Conservation (phyloP, 2,113 vertebrate species). For the Epinephelus moara region DNA sequence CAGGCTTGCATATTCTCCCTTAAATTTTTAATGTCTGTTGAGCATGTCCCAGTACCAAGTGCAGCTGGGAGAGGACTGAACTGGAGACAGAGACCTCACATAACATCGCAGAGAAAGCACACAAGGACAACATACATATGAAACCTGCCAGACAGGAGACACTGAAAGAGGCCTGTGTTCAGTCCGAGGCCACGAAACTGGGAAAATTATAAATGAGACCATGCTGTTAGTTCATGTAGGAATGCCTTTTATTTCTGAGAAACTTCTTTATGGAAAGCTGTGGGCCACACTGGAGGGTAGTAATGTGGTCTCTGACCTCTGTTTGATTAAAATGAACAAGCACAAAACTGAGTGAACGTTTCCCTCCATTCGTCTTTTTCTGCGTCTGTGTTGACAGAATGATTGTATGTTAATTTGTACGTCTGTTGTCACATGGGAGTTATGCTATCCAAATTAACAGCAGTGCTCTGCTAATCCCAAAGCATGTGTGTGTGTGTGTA, state of each 20-base stretch:
- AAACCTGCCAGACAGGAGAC: constrained; percentile 34
- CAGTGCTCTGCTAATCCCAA: constrained; percentile 39
- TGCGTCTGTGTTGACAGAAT: constrained; percentile 63
- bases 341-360: constrained; percentile 48
- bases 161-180: constrained; percentile 17
- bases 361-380: constrained; percentile 57
- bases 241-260: constrained; percentile 37
- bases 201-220: constrained; percentile 6
- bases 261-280: constrained; percentile 11
- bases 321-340: constrained; percentile 41
- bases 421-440: constrained; percentile 60
- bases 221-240: constrained; percentile 19
- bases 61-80: constrained; percentile 39
- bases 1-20: constrained; percentile 71
- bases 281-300: constrained; percentile 22
- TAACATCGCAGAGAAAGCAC: constrained; percentile 20
- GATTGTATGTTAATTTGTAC: constrained; percentile 62
- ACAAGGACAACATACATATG: constrained; percentile 34
- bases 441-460: constrained; percentile 55
- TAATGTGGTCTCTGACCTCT: constrained; percentile 39
- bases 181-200: constrained; percentile 6
- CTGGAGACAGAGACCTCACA: constrained; percentile 31
- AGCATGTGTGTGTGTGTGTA: constrained; percentile 21
- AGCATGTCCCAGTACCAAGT: constrained; percentile 42
- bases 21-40: constrained; percentile 67